These are phyloP conservation scores for Philotrypesis tridentata DNA, from an alignment of 1,140 invertebrate species.

Conservation along the genomic window DNA sequence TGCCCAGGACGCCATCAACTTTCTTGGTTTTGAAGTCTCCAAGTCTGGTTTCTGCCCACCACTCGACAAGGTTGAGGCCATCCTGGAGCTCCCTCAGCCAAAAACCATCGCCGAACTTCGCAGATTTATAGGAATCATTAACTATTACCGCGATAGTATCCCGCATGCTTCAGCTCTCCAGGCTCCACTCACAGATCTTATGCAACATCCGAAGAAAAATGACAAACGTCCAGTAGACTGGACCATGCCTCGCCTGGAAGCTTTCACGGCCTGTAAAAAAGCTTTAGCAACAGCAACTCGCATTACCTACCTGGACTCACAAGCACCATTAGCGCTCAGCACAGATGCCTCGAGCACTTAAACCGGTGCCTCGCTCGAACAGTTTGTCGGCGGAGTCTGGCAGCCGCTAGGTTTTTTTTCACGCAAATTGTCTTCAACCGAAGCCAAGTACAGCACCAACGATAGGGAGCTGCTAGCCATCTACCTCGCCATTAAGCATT, in stretches of 20 bases:
- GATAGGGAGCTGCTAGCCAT: constrained; percentile 60
- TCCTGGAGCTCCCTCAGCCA: not conserved
- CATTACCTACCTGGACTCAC: too few species aligned
- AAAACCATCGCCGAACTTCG: not conserved
- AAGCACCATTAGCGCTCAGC: not conserved
- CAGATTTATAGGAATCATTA: not conserved
- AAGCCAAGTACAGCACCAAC: constrained; percentile 50
- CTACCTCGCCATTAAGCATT: too few species aligned
- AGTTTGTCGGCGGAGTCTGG: too few species aligned
- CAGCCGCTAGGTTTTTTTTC: too few species aligned
- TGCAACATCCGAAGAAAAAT: not conserved
- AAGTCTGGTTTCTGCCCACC: not conserved
- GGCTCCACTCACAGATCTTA: not conserved
- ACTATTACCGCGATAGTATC: not conserved
- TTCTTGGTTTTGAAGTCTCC: not conserved
- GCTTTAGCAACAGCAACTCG: not conserved
- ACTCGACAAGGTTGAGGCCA: not conserved
- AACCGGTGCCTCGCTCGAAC: not conserved
- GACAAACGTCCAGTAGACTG: too few species aligned
- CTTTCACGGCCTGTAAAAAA: not conserved
- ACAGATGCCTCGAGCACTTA: not conserved
- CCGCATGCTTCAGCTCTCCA: not conserved
- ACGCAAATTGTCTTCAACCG: not conserved
- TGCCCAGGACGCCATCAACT: not conserved
- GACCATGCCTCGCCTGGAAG: not conserved